These are phyloP conservation scores for Lepilemur septentrionalis DNA, from an alignment of 2,797 vertebrate genomes.

Conservation along the genomic window DNA sequence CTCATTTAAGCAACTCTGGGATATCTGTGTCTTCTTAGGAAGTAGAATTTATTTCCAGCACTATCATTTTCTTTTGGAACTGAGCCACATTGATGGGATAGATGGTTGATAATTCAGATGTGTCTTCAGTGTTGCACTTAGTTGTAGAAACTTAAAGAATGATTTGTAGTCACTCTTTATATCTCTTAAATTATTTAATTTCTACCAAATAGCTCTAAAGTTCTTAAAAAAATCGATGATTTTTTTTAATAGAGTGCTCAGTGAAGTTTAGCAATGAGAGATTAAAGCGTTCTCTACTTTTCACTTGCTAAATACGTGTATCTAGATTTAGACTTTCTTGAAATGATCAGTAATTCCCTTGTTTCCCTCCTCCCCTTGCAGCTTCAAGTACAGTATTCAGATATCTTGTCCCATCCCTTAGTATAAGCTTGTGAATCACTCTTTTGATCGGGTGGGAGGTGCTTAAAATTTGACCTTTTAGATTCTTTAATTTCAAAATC, in stretches of 20 bases:
- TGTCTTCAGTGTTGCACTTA: background rate
- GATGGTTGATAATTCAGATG: background rate
- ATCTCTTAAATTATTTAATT: slow-evolving; percentile 50
- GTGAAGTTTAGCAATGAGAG: slow-evolving; percentile 1
- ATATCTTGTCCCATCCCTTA: background rate
- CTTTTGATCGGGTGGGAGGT: background rate
- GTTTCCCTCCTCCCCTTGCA: background rate
- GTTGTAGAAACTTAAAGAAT: background rate
- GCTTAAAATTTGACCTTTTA: slow-evolving; percentile 17
- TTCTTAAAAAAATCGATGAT: slow-evolving; percentile 17
- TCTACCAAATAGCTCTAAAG: background rate
- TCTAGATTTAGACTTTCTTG: slow-evolving; percentile 5
- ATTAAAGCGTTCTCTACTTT: slow-evolving; percentile 30
- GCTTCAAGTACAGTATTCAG: background rate
- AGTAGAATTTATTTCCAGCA: background rate
- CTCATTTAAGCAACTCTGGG: slow-evolving; percentile 1
- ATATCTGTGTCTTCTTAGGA: background rate
- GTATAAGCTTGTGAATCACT: background rate
- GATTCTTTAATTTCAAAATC: slow-evolving; percentile 5
- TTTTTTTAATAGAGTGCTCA: background rate
- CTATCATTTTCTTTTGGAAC: slow-evolving; percentile 1
- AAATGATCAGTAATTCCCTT: background rate
- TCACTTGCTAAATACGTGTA: background rate
- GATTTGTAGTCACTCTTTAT: background rate
- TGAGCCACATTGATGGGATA: background rate